These are phyloP conservation scores for Benitochromis conjunctus DNA, from an alignment of 2,113 vertebrate species.

Conservation along the genomic window DNA sequence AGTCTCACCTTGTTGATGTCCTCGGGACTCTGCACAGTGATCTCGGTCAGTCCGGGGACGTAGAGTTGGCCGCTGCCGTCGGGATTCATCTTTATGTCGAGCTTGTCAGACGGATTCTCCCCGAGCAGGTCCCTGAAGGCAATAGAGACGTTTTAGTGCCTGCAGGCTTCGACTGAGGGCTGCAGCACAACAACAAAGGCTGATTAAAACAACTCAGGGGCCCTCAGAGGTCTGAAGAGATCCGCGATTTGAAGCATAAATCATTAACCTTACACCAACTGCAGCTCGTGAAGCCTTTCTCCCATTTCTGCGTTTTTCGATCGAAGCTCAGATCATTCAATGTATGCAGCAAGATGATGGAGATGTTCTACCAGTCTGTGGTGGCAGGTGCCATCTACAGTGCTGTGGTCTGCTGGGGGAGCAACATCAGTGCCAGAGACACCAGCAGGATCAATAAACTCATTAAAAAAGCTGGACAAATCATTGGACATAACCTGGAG, in stretches of 20 bases:
- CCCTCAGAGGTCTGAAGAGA: background rate
- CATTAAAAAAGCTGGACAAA: too few relatives aligned
- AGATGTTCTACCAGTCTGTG: too few relatives aligned
- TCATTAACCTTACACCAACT: background rate
- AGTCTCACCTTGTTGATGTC: slow-evolving; percentile 89
- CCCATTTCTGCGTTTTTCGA: background rate
- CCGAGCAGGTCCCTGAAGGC: slow-evolving; percentile 84
- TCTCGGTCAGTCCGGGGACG: slow-evolving; percentile 86
- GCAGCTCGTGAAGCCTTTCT: background rate
- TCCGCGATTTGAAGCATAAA: background rate
- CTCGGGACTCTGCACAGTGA: slow-evolving; percentile 83
- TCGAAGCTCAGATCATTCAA: too few relatives aligned
- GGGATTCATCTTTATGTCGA: slow-evolving; percentile 94
- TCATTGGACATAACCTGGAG: too few relatives aligned
- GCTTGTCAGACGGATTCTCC: slow-evolving; percentile 83
- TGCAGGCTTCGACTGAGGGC: background rate
- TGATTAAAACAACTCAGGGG: background rate
- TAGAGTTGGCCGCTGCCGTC: slow-evolving; percentile 93
- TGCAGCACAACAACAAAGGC: background rate
- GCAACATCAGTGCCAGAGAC: too few relatives aligned
- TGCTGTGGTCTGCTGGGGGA: too few relatives aligned
- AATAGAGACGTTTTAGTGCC: background rate
- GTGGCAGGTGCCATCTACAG: too few relatives aligned
- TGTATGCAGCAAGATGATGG: too few relatives aligned
- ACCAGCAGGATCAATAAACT: too few relatives aligned